phyloP scores from a whole-genome alignment of 2,113 vertebrate species.

The Chloropsis hardwickii region DNA sequence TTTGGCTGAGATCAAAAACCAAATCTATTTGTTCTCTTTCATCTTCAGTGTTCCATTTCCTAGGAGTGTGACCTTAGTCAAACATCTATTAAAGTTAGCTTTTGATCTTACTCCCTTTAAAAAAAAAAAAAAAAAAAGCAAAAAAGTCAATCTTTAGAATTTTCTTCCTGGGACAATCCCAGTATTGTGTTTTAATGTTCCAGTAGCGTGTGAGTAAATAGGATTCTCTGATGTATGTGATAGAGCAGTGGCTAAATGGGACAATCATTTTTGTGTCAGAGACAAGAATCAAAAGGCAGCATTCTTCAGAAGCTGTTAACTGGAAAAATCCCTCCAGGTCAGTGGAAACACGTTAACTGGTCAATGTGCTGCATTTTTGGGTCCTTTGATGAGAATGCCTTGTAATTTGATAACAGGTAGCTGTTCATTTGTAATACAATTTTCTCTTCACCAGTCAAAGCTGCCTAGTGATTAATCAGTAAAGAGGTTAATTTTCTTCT shows the following conservation, averaged over 20 bases:
- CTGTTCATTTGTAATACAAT: conserved; percentile 57
- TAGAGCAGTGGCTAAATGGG: conserved; percentile 70
- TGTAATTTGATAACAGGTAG: conserved; percentile 74
- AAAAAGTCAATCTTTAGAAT: conserved; percentile 71
- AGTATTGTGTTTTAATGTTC: conserved; percentile 75
- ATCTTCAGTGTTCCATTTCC: conserved; percentile 82
- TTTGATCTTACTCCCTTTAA: conserved; percentile 69
- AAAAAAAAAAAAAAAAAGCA: background rate
- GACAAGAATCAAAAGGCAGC: conserved; percentile 74
- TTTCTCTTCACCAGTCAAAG: conserved; percentile 61
- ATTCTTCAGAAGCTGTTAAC: conserved; percentile 75
- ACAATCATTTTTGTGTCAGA: conserved; percentile 75
- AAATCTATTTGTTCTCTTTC: conserved; percentile 78
- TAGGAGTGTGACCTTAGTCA: conserved; percentile 80
- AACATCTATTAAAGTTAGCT: conserved; percentile 83
- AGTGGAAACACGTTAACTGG: conserved; percentile 66
- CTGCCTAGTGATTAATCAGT: conserved; percentile 47
- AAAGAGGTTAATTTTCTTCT: conserved; percentile 52
- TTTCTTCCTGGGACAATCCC: conserved; percentile 74
- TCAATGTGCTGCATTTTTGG: conserved; percentile 44
- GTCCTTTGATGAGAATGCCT: conserved; percentile 70
- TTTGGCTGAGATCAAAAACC: conserved; percentile 77
- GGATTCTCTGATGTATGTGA: conserved; percentile 75
- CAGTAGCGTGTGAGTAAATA: conserved; percentile 75
- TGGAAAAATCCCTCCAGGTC: conserved; percentile 65